Evolutionary conservation across 1,140 invertebrate genomes (phyloP).

Genomic region (Eriosoma lanigerum): DNA sequence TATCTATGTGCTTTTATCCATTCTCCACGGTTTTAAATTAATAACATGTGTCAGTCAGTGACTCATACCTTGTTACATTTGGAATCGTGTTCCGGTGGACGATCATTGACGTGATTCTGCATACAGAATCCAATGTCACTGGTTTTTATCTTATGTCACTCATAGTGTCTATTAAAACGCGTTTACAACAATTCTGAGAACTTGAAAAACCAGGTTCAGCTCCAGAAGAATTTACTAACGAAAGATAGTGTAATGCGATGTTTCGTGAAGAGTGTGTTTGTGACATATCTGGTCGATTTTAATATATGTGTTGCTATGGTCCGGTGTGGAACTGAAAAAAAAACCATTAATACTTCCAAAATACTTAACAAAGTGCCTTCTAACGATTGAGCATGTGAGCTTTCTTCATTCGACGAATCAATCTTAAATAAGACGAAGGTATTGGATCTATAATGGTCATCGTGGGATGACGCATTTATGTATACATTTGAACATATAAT

Average conservation of each 20-base stretch:
- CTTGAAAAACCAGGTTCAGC: background rate
- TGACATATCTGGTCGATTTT: background rate
- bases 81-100: background rate
- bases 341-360: background rate
- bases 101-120: background rate
- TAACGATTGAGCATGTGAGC: background rate
- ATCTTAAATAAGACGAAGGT: slow-evolving; percentile 26
- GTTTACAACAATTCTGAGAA: background rate
- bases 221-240: background rate
- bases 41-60: background rate
- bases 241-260: background rate
- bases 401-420: background rate
- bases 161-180: background rate
- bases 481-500: slow-evolving; percentile 53
- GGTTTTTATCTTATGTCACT: background rate
- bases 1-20: background rate
- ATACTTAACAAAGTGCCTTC: background rate
- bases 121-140: background rate
- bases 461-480: background rate
- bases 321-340: slow-evolving; percentile 15
- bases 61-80: background rate
- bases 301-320: background rate
- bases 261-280: background rate
- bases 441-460: slow-evolving; percentile 19
- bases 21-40: background rate